These are phyloP conservation scores for Tor tambroides DNA, from an alignment of 2,113 vertebrate genomes.

Conservation along the genomic window DNA sequence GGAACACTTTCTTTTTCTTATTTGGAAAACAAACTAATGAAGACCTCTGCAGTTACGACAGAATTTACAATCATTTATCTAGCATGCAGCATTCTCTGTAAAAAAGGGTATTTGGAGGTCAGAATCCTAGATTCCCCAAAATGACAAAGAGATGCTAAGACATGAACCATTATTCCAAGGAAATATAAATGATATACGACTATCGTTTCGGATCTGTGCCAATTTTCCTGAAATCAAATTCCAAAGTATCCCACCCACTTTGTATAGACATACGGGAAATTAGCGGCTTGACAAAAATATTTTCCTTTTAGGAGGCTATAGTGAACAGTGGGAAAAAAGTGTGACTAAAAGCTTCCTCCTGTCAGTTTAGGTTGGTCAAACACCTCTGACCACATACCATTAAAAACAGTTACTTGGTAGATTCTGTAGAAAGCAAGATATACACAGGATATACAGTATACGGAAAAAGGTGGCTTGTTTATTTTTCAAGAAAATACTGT, in stretches of 20 bases:
- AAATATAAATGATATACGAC: slow-evolving; percentile 10
- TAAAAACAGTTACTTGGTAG: background rate
- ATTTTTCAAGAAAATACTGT: background rate
- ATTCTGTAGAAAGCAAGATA: background rate
- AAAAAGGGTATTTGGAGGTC: background rate
- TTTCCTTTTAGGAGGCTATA: slow-evolving; percentile 55
- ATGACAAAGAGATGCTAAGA: background rate
- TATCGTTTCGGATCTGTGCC: slow-evolving; percentile 20
- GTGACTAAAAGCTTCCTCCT: slow-evolving; percentile 60
- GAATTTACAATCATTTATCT: background rate
- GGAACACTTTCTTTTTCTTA: background rate
- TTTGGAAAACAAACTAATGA: background rate
- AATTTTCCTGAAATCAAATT: slow-evolving; percentile 39
- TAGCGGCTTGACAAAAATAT: slow-evolving; percentile 11
- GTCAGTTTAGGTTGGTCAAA: slow-evolving; percentile 23
- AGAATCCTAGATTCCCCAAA: background rate
- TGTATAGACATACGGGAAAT: slow-evolving; percentile 53
- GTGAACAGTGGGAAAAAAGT: background rate
- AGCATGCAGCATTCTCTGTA: background rate
- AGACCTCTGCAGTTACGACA: background rate
- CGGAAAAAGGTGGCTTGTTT: background rate
- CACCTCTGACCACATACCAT: background rate
- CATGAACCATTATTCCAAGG: slow-evolving; percentile 5
- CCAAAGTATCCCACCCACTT: slow-evolving; percentile 55
- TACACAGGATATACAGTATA: background rate